Percentiles rank a stretch among this genome's conserved stretches.
These are phyloP conservation scores for Peromyscus maniculatus DNA, from an alignment of 2,113 vertebrate species.

Conservation along the genomic window DNA sequence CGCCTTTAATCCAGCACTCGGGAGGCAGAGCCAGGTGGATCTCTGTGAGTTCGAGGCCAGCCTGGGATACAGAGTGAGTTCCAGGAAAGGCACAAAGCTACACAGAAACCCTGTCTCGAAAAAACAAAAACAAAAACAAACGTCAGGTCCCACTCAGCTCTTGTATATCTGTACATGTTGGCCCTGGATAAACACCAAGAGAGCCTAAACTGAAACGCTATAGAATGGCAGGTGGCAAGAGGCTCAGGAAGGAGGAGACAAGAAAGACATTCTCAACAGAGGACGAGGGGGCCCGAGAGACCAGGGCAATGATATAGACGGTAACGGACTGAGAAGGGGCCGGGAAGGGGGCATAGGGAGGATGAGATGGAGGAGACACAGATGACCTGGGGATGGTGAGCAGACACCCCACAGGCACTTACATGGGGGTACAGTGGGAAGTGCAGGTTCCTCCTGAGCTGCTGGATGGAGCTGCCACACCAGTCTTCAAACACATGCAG, in stretches of 20 bases:
- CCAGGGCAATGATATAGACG: neutral
- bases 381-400: neutral
- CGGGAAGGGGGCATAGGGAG: neutral
- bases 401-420: conserved; percentile 82
- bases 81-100: too few relatives aligned
- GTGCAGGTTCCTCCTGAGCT: conserved; percentile 93
- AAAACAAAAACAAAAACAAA: too few relatives aligned
- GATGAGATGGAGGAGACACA: neutral
- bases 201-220: neutral
- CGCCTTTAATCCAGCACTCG: too few relatives aligned
- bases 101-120: too few relatives aligned
- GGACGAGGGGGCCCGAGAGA: neutral
- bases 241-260: neutral
- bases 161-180: too few relatives aligned
- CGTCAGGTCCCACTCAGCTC: neutral
- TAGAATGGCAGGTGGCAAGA: neutral
- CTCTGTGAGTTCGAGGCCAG: too few relatives aligned
- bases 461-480: conserved; percentile 92
- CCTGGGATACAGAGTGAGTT: too few relatives aligned
- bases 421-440: conserved; percentile 96
- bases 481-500: conserved; percentile 98
- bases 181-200: neutral
- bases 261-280: neutral
- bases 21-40: too few relatives aligned
- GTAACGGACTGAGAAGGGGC: neutral